A percentile compares a stretch with the other conserved stretches of the same genome.
Evolutionary conservation across 2,797 vertebrate species (phyloP).

Genomic region (Columba guinea): DNA sequence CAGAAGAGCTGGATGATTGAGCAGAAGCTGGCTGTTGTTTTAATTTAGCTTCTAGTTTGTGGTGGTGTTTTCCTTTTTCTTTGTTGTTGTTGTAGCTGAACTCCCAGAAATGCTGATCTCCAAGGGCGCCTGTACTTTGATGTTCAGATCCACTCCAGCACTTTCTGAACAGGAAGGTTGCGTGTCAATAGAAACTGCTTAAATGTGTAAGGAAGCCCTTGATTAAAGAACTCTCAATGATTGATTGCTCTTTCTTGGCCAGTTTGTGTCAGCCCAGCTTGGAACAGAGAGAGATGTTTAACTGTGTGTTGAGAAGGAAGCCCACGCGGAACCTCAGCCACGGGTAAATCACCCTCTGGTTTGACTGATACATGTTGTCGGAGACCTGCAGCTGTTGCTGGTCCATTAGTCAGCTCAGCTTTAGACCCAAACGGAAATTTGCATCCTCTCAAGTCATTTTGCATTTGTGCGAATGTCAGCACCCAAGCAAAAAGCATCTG

Average conservation of each 20-base stretch:
- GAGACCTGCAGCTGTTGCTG: not conserved
- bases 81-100: not conserved
- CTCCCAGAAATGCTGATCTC: conserved; percentile 24
- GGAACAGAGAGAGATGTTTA: not conserved
- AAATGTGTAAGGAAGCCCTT: not conserved
- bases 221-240: conserved; percentile 21
- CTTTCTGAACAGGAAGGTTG: conserved; percentile 21
- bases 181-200: conserved; percentile 22
- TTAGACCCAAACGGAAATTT: not conserved
- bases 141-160: not conserved
- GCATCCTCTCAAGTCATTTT: not conserved
- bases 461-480: not conserved
- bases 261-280: conserved; percentile 14
- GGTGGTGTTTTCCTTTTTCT: too few relatives aligned
- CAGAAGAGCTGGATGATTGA: not conserved
- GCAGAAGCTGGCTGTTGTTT: not conserved
- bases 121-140: not conserved
- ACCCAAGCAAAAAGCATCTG: not conserved
- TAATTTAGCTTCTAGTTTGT: not conserved
- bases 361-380: not conserved
- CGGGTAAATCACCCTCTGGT: conserved; percentile 2
- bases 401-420: not conserved
- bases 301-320: not conserved
- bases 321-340: not conserved
- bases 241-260: conserved; percentile 19